Conservation (phyloP, 2,113 vertebrate genomes). For the Lota lota region DNA sequence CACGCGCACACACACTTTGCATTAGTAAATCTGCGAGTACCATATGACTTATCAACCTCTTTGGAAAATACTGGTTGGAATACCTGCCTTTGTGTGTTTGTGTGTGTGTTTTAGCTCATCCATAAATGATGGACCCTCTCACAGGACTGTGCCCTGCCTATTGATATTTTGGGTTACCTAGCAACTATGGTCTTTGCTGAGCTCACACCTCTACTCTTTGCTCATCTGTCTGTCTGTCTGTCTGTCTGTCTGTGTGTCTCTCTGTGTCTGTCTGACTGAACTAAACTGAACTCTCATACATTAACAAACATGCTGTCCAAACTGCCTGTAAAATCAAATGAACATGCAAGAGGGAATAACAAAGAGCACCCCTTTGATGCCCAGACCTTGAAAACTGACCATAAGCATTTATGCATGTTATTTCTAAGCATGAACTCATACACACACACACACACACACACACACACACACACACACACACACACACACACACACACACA, state of each 20-base stretch:
- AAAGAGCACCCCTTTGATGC: no score
- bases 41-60: background rate
- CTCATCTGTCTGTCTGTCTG: conserved; percentile 26
- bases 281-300: no score
- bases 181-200: conserved; percentile 58
- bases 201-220: background rate
- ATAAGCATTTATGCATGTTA: no score
- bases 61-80: no score
- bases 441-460: conserved; percentile 7
- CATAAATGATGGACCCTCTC: conserved; percentile 60
- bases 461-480: conserved; percentile 10
- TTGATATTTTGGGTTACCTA: conserved; percentile 75
- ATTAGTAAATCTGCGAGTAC: background rate
- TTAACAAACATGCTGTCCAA: no score
- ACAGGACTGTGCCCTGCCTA: conserved; percentile 54
- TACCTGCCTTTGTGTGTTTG: conserved; percentile 26
- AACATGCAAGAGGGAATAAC: no score
- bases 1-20: conserved; percentile 8
- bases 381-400: no score
- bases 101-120: conserved; percentile 54
- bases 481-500: conserved; percentile 8
- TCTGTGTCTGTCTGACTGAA: background rate
- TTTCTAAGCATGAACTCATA: background rate
- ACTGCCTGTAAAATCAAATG: no score
- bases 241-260: no score